These are phyloP conservation scores for Argyrosomus regius DNA, from an alignment of 2,797 vertebrate genomes.

Conservation along the genomic window DNA sequence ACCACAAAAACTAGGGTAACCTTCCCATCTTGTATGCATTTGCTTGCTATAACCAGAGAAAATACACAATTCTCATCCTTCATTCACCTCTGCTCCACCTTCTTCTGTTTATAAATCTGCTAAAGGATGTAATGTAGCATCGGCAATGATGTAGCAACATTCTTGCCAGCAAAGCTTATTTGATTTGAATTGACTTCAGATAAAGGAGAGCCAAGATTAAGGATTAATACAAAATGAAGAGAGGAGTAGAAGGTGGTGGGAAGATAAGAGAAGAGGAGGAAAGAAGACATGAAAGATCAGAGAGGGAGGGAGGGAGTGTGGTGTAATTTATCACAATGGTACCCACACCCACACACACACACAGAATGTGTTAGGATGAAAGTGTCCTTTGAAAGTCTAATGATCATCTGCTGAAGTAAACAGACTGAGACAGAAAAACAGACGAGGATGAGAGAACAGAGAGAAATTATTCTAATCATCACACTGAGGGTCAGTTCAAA, in stretches of 20 bases:
- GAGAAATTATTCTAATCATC: background rate
- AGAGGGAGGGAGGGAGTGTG: too few relatives aligned
- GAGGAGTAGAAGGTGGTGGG: background rate
- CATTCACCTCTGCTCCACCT: too few relatives aligned
- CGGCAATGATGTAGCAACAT: background rate
- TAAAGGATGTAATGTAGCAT: background rate
- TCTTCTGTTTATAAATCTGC: too few relatives aligned
- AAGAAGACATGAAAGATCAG: too few relatives aligned
- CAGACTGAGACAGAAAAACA: too few relatives aligned
- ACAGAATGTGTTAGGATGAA: constrained; percentile 13
- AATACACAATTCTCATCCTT: background rate
- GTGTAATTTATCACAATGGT: too few relatives aligned
- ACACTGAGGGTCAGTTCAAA: background rate
- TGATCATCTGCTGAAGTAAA: constrained; percentile 12
- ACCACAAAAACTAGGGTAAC: background rate
- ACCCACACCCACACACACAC: background rate
- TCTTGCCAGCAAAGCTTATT: background rate
- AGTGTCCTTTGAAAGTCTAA: constrained; percentile 37
- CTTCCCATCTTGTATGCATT: background rate
- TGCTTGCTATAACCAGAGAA: background rate
- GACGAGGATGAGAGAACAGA: background rate
- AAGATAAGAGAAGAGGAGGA: background rate
- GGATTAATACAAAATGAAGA: background rate
- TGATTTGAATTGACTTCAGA: background rate
- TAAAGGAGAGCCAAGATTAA: too few relatives aligned